Conservation (phyloP, 1,140 invertebrate species). For the Onthophagus taurus region DNA sequence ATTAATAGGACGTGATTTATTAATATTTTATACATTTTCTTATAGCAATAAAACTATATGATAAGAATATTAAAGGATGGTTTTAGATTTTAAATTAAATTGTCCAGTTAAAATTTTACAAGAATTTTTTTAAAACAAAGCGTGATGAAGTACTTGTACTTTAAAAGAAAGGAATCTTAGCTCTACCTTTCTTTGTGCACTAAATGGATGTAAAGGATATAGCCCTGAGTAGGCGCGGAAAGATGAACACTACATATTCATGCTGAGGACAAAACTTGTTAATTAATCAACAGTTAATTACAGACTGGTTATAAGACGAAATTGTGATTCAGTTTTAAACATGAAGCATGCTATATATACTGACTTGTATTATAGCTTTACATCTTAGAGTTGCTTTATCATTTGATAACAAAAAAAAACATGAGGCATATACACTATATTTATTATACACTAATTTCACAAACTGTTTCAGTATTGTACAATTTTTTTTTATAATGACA, state of each 20-base stretch:
- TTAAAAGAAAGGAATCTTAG: too few relatives aligned
- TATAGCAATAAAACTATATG: too few relatives aligned
- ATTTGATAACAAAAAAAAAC: conserved; percentile 1
- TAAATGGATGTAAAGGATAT: neutral
- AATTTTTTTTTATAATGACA: conserved; percentile 20
- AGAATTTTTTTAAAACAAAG: too few relatives aligned
- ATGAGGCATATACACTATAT: conserved; percentile 27
- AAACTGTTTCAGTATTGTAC: conserved; percentile 30
- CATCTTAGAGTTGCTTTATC: neutral
- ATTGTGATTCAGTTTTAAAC: neutral
- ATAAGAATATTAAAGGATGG: too few relatives aligned
- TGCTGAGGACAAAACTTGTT: neutral
- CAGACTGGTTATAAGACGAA: neutral
- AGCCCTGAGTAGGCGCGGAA: neutral
- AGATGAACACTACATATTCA: neutral
- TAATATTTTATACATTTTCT: too few relatives aligned
- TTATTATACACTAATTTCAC: conserved; percentile 32
- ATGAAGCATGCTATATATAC: neutral
- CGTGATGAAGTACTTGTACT: too few relatives aligned
- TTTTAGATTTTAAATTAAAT: too few relatives aligned
- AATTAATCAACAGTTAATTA: neutral
- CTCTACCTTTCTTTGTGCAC: too few relatives aligned
- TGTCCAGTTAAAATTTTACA: too few relatives aligned
- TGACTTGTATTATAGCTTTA: neutral
- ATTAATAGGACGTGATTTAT: too few relatives aligned